Evolutionary conservation across 2,797 vertebrate genomes (phyloP), one percentile per base, ranked within the genome.

Genomic region (Microtus californicus): DNA sequence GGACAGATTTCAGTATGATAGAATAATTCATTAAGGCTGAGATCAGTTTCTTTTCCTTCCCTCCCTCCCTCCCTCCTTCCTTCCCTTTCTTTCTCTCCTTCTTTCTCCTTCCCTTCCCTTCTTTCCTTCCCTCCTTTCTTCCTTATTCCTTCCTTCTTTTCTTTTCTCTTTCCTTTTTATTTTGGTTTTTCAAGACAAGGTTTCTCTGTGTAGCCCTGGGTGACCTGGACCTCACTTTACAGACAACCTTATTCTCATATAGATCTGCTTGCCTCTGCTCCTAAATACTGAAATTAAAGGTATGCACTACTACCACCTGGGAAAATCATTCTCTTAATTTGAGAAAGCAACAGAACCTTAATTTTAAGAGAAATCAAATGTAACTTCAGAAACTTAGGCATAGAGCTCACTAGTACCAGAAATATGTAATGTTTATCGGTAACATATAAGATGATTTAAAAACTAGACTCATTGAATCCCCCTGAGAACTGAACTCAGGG

Each of bases 361-460:
- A 74, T 74, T 81, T 82, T 48, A 97, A 92, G 23, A 56, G 59
- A 89, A 95, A 87, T 61, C 37, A 54, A 73, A 37, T 81, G 5
- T 86, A 78, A 67, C 34, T 94, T 63, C 37, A 89, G 78, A 91
- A 90, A 77, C 10, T 51, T 27, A 96, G 31, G 45, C 11, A 78
- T 40, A 3, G 17, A 82, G n/a, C 14, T 86, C 51, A 40, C 14
- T 54, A 86, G 67, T 59, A 74, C 29, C 23, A 91, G 25, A 1
- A 86, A 45, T 85, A 82, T 78, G 78, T 92, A 92, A 73, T 74
- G n/a, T 59, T 83, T 74, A 48, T 25, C 48, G 2, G 6, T 82
- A 89, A 79, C 6, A 61, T 45, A 2, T 61, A 77, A 77, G 40
- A 69, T 67, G 6, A 87, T 29, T 29, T 1, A 25, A 63, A 88